A percentile compares a stretch with the other conserved stretches of the same genome.
These are phyloP conservation scores for Drosophila gaucha DNA, from an alignment of 2,888 invertebrate genomes.

Conservation along the genomic window DNA sequence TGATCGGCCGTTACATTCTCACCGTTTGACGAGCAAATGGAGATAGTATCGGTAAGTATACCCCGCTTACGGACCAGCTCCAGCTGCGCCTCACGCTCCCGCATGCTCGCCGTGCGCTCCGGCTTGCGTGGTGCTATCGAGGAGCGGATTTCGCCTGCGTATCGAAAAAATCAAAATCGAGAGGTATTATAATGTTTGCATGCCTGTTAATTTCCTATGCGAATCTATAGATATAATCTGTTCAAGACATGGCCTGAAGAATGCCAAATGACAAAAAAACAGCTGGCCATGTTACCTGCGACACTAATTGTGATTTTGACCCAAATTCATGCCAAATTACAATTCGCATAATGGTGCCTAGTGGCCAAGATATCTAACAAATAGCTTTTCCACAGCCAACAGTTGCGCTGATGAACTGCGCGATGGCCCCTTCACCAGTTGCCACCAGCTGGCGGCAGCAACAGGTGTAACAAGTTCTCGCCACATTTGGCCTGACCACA, in stretches of 20 bases:
- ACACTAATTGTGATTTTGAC: slow-evolving; percentile 79
- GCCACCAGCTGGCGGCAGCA: slow-evolving; percentile 24
- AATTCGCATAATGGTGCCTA: slow-evolving; percentile 52
- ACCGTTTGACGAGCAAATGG: slow-evolving; percentile 85
- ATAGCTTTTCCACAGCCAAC: slow-evolving; percentile 26
- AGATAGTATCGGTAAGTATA: slow-evolving; percentile 83
- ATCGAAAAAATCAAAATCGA: not conserved
- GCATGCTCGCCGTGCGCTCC: slow-evolving; percentile 93
- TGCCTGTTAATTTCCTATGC: not conserved
- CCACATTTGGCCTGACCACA: slow-evolving; percentile 64
- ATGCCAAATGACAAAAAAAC: slow-evolving; percentile 27
- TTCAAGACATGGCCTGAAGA: slow-evolving; percentile 12
- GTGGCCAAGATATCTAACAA: slow-evolving; percentile 41
- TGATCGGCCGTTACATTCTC: slow-evolving; percentile 80
- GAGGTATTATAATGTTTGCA: not conserved
- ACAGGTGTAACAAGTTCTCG: slow-evolving; percentile 81
- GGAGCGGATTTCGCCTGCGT: slow-evolving; percentile 91
- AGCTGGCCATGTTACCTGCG: slow-evolving; percentile 37
- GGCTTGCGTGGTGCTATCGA: slow-evolving; percentile 93
- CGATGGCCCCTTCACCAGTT: slow-evolving; percentile 25
- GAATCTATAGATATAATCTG: slow-evolving; percentile 19
- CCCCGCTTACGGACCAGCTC: slow-evolving; percentile 86
- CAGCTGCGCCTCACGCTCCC: slow-evolving; percentile 90
- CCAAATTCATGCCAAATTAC: slow-evolving; percentile 75
- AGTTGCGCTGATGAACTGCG: slow-evolving; percentile 35